Evolutionary conservation across 2,888 invertebrate genomes (phyloP).

Genomic region (Lissocephala sabroskyi): DNA sequence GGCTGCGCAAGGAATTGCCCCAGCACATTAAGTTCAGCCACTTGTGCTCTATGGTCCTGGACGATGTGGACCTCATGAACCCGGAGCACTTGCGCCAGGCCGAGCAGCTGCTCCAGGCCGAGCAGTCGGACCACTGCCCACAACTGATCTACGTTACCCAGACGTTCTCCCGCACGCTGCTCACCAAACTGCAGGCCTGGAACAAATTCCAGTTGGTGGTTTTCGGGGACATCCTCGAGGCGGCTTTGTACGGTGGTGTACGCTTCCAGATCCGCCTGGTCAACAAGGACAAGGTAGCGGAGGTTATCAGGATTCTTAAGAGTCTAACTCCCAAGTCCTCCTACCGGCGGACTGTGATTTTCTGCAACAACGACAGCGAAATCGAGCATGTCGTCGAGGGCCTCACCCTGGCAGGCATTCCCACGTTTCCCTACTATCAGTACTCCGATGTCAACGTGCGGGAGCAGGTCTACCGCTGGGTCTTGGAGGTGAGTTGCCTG

Average conservation of each 20-base stretch:
- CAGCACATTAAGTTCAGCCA: slow-evolving; percentile 13
- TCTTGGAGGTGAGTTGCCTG: background rate
- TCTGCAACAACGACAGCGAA: slow-evolving; percentile 28
- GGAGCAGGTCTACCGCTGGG: slow-evolving; percentile 29
- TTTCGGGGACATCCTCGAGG: slow-evolving; percentile 46
- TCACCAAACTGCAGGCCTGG: slow-evolving; percentile 11
- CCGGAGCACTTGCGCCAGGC: slow-evolving; percentile 8
- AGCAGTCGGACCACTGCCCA: slow-evolving; percentile 3
- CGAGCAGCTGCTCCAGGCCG: slow-evolving; percentile 5
- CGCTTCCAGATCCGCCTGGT: slow-evolving; percentile 20
- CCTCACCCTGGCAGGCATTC: slow-evolving; percentile 2
- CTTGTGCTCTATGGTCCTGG: slow-evolving; percentile 31
- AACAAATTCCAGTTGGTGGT: slow-evolving; percentile 25
- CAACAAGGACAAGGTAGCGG: slow-evolving; percentile 9
- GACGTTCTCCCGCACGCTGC: slow-evolving; percentile 6
- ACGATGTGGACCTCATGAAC: slow-evolving; percentile 41
- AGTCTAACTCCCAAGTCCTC: slow-evolving; percentile 29
- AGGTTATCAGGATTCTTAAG: slow-evolving; percentile 8
- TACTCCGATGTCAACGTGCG: slow-evolving; percentile 9
- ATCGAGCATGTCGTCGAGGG: slow-evolving; percentile 17
- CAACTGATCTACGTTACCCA: slow-evolving; percentile 35
- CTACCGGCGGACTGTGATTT: slow-evolving; percentile 33
- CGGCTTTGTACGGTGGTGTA: slow-evolving; percentile 37
- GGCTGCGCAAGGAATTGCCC: slow-evolving; percentile 7
- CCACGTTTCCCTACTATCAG: slow-evolving; percentile 38